Conservation (phyloP, 2,888 invertebrate species). For the Trissolcus brochymenae region DNA sequence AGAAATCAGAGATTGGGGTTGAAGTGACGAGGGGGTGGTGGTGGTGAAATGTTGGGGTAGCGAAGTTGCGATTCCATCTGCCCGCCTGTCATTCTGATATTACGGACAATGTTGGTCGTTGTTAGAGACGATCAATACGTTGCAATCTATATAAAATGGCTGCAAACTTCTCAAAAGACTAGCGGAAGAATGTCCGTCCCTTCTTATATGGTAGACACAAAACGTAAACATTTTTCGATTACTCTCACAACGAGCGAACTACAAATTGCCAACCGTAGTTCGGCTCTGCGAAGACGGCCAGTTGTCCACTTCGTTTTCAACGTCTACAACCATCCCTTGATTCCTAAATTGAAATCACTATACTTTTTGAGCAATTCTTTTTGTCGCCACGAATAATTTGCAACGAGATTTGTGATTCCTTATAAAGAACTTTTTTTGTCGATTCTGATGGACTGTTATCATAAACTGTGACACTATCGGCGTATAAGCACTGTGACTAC, state of each 20-base stretch:
- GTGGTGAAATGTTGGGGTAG: constrained; percentile 66
- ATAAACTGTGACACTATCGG: too few relatives aligned
- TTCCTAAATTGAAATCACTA: too few relatives aligned
- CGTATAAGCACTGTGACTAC: not conserved
- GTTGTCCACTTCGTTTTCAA: too few relatives aligned
- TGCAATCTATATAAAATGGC: constrained; percentile 76
- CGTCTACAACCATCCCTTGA: too few relatives aligned
- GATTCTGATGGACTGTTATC: too few relatives aligned
- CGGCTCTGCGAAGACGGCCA: not conserved
- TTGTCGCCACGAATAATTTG: too few relatives aligned
- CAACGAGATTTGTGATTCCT: too few relatives aligned
- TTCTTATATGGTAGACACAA: not conserved
- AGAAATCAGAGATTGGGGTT: constrained; percentile 35
- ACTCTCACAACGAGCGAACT: not conserved
- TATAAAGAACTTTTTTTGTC: too few relatives aligned
- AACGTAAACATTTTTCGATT: constrained; percentile 6
- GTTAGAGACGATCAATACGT: constrained; percentile 75
- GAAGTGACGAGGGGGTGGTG: constrained; percentile 37
- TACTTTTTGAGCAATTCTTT: too few relatives aligned
- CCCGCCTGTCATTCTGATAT: constrained; percentile 77
- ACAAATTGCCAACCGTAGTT: not conserved
- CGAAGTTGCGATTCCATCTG: constrained; percentile 77
- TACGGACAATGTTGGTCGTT: constrained; percentile 68
- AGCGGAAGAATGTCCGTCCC: constrained; percentile 59
- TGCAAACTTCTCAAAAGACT: constrained; percentile 15